Base-by-base conservation (phyloP, 2,797 vertebrate genomes). In the Thunnus albacares region DNA sequence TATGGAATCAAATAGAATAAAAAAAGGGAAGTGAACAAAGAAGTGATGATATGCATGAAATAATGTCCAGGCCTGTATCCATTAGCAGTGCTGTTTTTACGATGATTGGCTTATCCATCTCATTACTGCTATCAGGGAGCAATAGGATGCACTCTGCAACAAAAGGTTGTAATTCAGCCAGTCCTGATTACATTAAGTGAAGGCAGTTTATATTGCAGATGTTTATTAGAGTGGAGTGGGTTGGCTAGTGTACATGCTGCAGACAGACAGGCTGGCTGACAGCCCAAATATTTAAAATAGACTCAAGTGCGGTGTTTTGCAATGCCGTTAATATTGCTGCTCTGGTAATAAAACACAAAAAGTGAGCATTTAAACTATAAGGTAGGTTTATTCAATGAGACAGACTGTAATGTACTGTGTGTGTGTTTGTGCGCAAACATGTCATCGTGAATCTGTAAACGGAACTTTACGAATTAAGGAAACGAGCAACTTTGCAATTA, bases 271-370 rank as follows among this genome's bases (percentile, higher is more conserved):
- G 72, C 87, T 67, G 67, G 81, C 84, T 1, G 2, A 38, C 18
- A 51, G 69, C 67, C 75, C 85, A 87, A 72, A 87, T 86, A 86
- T 91, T 89, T 90, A 86, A 73, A 82, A 61, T 6, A 64, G 67
- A 53, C 70, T 75, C 51, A 67, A 87, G 80, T 73, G 73, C 6
- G 1, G 30, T 52, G 57, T 88, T 90, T 74, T 68, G 64, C 75
- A 75, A 17, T 38, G n/a, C 57, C 26, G 65, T 76, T 79, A 66
- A 77, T 72, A 28, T 68, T 14, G 22, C 49, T 51, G 17, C 22
- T 58, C 11, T 61, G 20, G 60, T 43, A 33, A 33, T n/a, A 6
- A 60, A 74, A 26, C 57, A 45, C 41, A 53, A n/a, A 17, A 7
- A 49, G 17, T 17, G 15, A 72, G 67, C 15, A 63, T 71, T 64